Base-by-base conservation (phyloP, 2,888 invertebrate genomes). In the Timema cristinae region DNA sequence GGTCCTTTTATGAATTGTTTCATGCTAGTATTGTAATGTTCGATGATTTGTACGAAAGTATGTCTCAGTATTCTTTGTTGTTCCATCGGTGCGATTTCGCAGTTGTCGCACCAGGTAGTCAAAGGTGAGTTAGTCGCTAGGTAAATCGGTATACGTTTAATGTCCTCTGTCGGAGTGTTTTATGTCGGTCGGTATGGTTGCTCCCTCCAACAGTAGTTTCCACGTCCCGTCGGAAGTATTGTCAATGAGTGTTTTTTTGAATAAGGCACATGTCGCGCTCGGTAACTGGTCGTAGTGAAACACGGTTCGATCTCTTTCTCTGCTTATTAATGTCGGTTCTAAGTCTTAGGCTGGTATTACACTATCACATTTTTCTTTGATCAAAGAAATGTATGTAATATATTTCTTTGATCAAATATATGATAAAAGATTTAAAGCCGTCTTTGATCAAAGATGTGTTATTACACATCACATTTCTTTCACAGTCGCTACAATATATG, bases 221-320 rank as follows among this genome's bases (percentile, higher is more conserved):
- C 61, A 61, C 8, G 61, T 61, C 9, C 61, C 61, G 7, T 47
- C 11, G 32, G 16, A 47, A 6, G 7, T 61, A 5, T 10, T 10
- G 16, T 61, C 11, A 6, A 61, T 61, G 6, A 61, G 15, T 6
- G 61, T 16, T 16, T 61, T 47, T 61, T 61, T 47, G 61, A 10
- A 61, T 15, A 61, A 11, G 11, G 32, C 15, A 11, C 6, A 61
- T 11, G 61, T 61, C 5, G 61, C 7, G 47, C 61, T 61, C 6
- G 61, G 61, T 6, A 61, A 47, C 47, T 61, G 61, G 47, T 61
- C 61, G 11, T 47, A 61, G 11, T 61, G 61, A 47, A 61, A 61
- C 6, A 16, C 61, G 10, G 61, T 61, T 5, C 11, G 16, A 11
- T 61, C 61, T 9, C 61, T 6, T 15, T 61, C 61, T 6, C 61